Conservation (phyloP, 2,888 invertebrate species). For the Mythimna impura region DNA sequence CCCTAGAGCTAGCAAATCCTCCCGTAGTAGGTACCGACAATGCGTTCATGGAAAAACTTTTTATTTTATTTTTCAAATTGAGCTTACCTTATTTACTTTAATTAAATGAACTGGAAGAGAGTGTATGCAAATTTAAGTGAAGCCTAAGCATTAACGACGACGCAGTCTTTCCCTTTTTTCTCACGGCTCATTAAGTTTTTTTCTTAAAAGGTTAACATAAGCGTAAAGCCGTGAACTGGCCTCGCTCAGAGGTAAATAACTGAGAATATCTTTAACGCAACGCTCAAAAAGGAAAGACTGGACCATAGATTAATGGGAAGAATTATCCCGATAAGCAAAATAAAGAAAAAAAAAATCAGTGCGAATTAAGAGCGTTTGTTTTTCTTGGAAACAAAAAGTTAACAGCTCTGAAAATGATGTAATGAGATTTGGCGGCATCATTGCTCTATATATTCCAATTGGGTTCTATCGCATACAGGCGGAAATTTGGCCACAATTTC, state of each 20-base stretch:
- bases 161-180: slow-evolving; percentile 73
- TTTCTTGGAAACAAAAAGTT: slow-evolving; percentile 5
- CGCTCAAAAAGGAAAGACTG: slow-evolving; percentile 56
- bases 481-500: slow-evolving; percentile 4
- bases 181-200: slow-evolving; percentile 82
- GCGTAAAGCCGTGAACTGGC: slow-evolving; percentile 80
- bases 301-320: slow-evolving; percentile 44
- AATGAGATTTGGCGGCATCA: background rate
- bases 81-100: slow-evolving; percentile 61
- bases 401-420: slow-evolving; percentile 1
- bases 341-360: slow-evolving; percentile 1
- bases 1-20: background rate
- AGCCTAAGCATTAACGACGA: slow-evolving; percentile 61
- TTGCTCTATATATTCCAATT: background rate
- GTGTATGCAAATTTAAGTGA: slow-evolving; percentile 63
- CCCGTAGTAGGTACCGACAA: background rate
- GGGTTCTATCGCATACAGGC: background rate
- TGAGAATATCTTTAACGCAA: slow-evolving; percentile 71
- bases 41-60: background rate
- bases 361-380: slow-evolving; percentile 32
- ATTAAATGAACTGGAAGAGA: slow-evolving; percentile 65
- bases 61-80: slow-evolving; percentile 10
- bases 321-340: slow-evolving; percentile 40
- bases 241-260: slow-evolving; percentile 71
- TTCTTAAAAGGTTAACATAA: slow-evolving; percentile 83